Evolutionary conservation across 1,140 invertebrate genomes (phyloP).

Genomic region (Formica selysi): DNA sequence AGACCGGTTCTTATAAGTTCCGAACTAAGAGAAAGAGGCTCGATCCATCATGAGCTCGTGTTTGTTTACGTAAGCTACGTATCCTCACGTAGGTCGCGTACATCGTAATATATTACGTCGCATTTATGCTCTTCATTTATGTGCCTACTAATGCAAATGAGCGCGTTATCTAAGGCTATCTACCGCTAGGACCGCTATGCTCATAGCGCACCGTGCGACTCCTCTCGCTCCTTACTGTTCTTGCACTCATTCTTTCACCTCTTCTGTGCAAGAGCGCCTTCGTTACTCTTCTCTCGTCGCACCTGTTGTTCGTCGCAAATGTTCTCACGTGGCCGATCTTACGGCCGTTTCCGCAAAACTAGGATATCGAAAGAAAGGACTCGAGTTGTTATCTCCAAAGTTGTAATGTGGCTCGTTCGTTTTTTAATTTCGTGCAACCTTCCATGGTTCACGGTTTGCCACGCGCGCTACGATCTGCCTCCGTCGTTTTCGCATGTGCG

Average conservation of each 20-base stretch:
- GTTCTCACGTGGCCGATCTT: slow-evolving; percentile 24
- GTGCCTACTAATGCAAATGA: slow-evolving; percentile 77
- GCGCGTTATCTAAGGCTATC: slow-evolving; percentile 75
- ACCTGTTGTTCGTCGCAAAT: slow-evolving; percentile 25
- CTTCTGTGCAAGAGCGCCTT: slow-evolving; percentile 25
- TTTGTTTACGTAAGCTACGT: slow-evolving; percentile 57
- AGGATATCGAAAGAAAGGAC: slow-evolving; percentile 20
- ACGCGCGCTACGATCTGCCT: neutral
- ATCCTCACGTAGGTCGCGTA: slow-evolving; percentile 11
- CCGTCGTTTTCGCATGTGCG: neutral
- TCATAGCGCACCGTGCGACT: slow-evolving; percentile 79
- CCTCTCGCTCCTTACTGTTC: slow-evolving; percentile 78
- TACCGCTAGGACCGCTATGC: slow-evolving; percentile 81
- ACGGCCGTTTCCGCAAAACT: slow-evolving; percentile 24
- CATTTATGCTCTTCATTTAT: slow-evolving; percentile 72
- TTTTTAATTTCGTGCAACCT: slow-evolving; percentile 34
- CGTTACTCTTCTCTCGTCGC: slow-evolving; percentile 18
- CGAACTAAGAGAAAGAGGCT: neutral
- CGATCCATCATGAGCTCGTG: neutral
- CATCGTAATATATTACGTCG: slow-evolving; percentile 55
- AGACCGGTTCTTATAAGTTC: too few relatives aligned
- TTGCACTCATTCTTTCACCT: slow-evolving; percentile 66
- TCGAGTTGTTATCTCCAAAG: neutral
- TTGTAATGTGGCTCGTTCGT: slow-evolving; percentile 9
- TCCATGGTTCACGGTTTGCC: slow-evolving; percentile 13